Evolutionary conservation across 2,113 vertebrate species (phyloP), one percentile per base, ranked within the genome.

Genomic region (Erinaceus europaeus): DNA sequence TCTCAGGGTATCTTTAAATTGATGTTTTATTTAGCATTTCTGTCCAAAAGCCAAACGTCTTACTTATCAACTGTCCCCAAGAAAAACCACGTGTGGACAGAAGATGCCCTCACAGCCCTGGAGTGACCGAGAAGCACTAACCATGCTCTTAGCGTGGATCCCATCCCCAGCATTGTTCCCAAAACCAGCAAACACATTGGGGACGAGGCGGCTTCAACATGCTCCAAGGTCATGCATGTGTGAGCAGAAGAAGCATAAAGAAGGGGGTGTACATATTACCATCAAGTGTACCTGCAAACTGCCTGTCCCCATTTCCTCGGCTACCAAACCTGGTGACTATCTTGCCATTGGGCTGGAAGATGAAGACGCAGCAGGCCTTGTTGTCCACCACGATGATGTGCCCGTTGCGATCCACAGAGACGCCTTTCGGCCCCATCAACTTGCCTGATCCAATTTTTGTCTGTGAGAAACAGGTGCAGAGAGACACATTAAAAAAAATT

Each of bases 371-470:
- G 96, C 99, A 99, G 11, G 99, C 97, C 96, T 99, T 99, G 96
- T 99, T 99, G 96, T 99, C 99, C 80, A 99, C 99, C 75, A 99
- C 98, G 32, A 99, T 99, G 90, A 99, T 97, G 97, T 99, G 99
- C 32, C 99, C 99, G 0, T 99, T 99, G 50, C 98, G 98, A 97
- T 99, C 98, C 95, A 99, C 99, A 0, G 99, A 98, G 80, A 99
- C 98, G 5, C 99, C 99, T 96, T 99, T 99, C 38, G 99, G 99
- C 44, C 99, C 99, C 99, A 99, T 98, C 92, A 99, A 97, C 95
- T 99, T 99, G 92, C 99, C 99, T 1, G 98, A 98, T 87, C 99
- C 99, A 9, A 99, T 98, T 96, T 99, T 99, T 80, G 97, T 97
- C 99, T 99, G 93, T 75, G 68, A 91, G 42, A 83, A 36, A 85